A percentile compares a stretch with the other conserved stretches of the same genome.
Evolutionary conservation across 2,797 vertebrate genomes (phyloP).

Genomic region (Lerista edwardsae): DNA sequence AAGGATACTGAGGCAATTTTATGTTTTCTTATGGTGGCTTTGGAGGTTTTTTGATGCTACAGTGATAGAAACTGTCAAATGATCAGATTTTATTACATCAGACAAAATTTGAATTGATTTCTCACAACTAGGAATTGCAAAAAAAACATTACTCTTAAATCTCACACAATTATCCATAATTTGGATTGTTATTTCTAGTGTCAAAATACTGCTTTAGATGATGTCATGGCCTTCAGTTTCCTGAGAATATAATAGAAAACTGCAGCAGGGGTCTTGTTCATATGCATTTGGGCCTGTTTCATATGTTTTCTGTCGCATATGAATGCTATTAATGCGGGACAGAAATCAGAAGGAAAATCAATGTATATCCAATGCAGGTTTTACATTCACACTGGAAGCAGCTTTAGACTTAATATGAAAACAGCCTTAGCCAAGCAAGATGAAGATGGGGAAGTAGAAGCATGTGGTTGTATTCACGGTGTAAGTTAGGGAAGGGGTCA

Average conservation of each 20-base stretch:
- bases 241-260: neutral
- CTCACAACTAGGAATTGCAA: neutral
- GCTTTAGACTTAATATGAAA: neutral
- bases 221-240: neutral
- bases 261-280: neutral
- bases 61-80: slow-evolving; percentile 31
- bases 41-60: slow-evolving; percentile 21
- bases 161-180: neutral
- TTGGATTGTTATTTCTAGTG: neutral
- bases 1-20: neutral
- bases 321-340: neutral
- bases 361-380: neutral
- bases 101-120: slow-evolving; percentile 10
- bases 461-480: neutral
- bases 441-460: neutral
- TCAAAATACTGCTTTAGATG: neutral
- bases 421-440: neutral
- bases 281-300: neutral
- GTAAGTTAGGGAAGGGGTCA: neutral
- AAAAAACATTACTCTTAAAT: neutral
- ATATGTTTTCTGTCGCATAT: neutral
- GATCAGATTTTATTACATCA: neutral
- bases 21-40: slow-evolving; percentile 16
- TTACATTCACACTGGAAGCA: neutral
- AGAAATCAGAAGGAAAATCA: neutral